phyloP scores from a whole-genome alignment of 64 coral and sea anemone genomes.

The Montipora foliosa region DNA sequence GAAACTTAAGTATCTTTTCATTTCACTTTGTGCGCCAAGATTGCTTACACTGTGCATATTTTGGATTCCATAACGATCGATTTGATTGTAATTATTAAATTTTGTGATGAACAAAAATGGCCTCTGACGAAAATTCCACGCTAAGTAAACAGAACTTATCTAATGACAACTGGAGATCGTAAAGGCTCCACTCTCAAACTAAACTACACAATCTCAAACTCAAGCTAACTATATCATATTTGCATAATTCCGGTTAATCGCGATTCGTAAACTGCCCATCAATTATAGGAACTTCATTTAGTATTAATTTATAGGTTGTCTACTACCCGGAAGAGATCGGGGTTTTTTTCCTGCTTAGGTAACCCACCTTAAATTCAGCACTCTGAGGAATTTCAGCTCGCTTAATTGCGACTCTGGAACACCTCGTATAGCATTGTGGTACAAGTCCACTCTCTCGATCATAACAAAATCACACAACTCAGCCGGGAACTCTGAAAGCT shows the following conservation, averaged over 20 bases:
- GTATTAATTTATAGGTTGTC: not conserved
- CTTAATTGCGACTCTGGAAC: slow-evolving; percentile 73
- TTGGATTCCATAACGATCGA: no score
- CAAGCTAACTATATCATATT: not conserved
- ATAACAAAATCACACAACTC: slow-evolving; percentile 97
- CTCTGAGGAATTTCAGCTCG: slow-evolving; percentile 76
- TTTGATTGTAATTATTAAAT: no score
- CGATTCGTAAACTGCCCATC: no score
- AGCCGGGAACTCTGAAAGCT: slow-evolving; percentile 87
- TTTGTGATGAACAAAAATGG: no score
- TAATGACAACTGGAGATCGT: no score
- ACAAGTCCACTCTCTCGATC: slow-evolving; percentile 89
- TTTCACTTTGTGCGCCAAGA: no score
- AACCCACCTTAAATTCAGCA: slow-evolving; percentile 90
- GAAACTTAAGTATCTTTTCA: no score
- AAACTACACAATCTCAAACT: no score
- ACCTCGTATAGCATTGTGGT: slow-evolving; percentile 90
- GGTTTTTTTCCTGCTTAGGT: not conserved
- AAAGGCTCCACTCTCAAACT: no score
- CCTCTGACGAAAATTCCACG: no score
- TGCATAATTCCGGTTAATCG: not conserved
- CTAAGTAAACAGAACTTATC: no score
- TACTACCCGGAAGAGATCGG: not conserved
- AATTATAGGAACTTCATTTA: not conserved
- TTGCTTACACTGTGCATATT: no score